Evolutionary conservation across 2,113 vertebrate genomes (phyloP).

Genomic region (Alosa alosa): DNA sequence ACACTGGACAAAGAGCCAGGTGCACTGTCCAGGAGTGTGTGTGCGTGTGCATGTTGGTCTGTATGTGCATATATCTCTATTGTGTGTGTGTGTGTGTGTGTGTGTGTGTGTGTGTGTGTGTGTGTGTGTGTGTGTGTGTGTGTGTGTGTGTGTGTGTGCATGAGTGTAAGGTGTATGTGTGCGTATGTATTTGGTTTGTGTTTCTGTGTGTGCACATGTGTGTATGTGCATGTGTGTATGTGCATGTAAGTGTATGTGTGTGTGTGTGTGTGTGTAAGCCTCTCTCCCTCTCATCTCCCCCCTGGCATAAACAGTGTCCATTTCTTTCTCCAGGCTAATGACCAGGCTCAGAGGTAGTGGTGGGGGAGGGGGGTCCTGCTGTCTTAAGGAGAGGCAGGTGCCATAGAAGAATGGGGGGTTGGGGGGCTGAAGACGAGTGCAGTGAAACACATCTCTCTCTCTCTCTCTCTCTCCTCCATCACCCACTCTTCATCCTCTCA

Average conservation of each 20-base stretch:
- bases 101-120: no score
- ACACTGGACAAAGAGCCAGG: conserved; percentile 62
- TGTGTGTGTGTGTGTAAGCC: conserved; percentile 23
- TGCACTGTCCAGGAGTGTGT: conserved; percentile 40
- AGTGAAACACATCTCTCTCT: neutral
- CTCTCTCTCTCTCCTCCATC: neutral
- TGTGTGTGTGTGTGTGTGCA: no score
- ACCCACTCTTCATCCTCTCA: neutral
- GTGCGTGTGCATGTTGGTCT: conserved; percentile 19
- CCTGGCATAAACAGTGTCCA: conserved; percentile 30
- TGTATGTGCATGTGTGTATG: neutral
- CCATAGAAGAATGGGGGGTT: neutral
- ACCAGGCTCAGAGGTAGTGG: neutral
- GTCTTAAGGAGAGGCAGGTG: neutral
- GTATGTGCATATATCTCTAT: neutral
- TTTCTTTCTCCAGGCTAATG: no score
- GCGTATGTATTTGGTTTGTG: neutral
- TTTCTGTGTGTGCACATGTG: neutral
- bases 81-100: no score
- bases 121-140: conserved; percentile 1
- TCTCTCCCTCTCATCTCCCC: neutral
- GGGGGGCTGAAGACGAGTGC: neutral
- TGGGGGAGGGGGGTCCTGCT: neutral
- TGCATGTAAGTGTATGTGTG: conserved; percentile 21
- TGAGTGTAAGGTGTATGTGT: no score